Evolutionary conservation across 2,797 vertebrate species (phyloP), one percentile per base, ranked within the genome.

Genomic region (Agapornis canus): DNA sequence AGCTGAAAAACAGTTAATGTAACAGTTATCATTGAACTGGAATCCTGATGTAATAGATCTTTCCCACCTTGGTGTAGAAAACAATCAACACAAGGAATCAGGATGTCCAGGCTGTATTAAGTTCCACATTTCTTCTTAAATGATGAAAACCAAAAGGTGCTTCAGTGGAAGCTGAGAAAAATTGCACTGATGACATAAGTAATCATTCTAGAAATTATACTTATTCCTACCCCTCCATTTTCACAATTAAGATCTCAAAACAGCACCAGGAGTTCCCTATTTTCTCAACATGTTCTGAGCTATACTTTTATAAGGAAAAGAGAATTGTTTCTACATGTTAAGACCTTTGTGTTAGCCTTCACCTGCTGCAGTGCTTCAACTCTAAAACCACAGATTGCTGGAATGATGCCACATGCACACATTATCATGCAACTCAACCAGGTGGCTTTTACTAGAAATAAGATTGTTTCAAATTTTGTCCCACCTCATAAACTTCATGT

Each of bases 341-440:
- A 42, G 19, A 82, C 10, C 13, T 80, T 71, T 78, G 6, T 39
- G 9, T 54, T 79, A 76, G 9, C 16, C 31, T 63, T 61, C 54
- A 66, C 5, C 18, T 54, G 35, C 49, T 57, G 20, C 19, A 42
- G 16, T 37, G 16, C 13, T 66, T 35, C 54, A 73, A 0, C 20
- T 71, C 27, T 39, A 66, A 39, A 94, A 60, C 35, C 21, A 27
- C 16, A 5, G 17, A 39, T 22, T 63, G 22, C 60, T 82, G 68
- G 6, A 65, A 31, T 37, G 14, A 52, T 31, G 23, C 15, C 11
- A 5, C 0, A 1, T 57, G 13, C 7, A 48, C 11, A 14, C 7
- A 4, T 12, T 29, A 19, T 68, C 48, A 27, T 5, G 1, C 25
- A 47, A 40, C 13, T 13, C 39, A 73, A 48, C 40, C 3, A 48